These are phyloP conservation scores for Anadara kagoshimensis DNA, from an alignment of 1,140 invertebrate species.

Conservation along the genomic window DNA sequence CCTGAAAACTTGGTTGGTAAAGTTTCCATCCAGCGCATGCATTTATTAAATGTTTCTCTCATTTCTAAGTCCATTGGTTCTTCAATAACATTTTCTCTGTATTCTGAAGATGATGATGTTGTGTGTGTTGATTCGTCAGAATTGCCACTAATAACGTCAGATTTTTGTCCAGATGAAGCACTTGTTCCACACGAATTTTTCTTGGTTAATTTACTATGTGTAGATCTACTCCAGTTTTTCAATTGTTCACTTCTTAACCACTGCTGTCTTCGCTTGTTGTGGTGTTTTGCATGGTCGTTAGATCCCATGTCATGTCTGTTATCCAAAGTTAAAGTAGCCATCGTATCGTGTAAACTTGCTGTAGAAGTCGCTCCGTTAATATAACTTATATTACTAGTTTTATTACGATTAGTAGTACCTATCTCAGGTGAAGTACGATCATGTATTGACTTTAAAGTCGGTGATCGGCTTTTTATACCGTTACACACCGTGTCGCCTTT, in stretches of 20 bases:
- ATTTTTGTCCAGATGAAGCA: conserved; percentile 47
- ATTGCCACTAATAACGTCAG: conserved; percentile 50
- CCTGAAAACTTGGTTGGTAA: conserved; percentile 57
- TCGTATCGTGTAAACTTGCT: conserved; percentile 22
- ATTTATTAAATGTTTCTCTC: conserved; percentile 50
- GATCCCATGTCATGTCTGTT: conserved; percentile 34
- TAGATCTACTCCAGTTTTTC: conserved; percentile 49
- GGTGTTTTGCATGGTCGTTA: conserved; percentile 36
- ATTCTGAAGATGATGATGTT: conserved; percentile 35
- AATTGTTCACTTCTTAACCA: conserved; percentile 51
- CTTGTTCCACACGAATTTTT: conserved; percentile 28
- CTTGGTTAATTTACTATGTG: conserved; percentile 23
- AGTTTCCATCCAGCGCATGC: conserved; percentile 54
- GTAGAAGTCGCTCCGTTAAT: conserved; percentile 11
- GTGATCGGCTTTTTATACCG: too few relatives aligned
- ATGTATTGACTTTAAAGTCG: too few relatives aligned
- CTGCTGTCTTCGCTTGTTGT: conserved; percentile 42
- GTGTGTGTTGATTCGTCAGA: conserved; percentile 47
- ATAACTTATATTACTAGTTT: neutral
- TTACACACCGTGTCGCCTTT: too few relatives aligned
- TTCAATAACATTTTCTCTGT: conserved; percentile 31
- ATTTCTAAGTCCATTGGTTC: conserved; percentile 38
- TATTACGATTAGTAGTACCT: too few relatives aligned
- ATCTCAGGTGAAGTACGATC: too few relatives aligned
- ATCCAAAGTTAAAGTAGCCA: conserved; percentile 36